Evolutionary conservation across 1,140 invertebrate genomes (phyloP).

Genomic region (Gryon sp.): DNA sequence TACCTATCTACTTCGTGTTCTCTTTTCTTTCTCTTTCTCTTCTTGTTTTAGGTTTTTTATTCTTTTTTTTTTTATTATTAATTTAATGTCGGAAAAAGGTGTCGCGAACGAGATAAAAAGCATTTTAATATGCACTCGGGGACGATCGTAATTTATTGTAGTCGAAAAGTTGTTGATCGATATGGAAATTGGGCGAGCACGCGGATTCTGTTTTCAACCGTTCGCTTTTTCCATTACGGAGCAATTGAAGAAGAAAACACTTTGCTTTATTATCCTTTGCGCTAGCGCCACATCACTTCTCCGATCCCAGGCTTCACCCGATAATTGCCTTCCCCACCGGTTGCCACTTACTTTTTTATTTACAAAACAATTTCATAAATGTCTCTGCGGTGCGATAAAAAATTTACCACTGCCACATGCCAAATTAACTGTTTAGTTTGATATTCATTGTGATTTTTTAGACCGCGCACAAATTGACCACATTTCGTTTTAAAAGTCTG

Average conservation of each 20-base stretch:
- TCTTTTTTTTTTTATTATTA: constrained; percentile 27
- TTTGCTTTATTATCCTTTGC: constrained; percentile 39
- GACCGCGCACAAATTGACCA: too few relatives aligned
- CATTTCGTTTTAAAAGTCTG: too few relatives aligned
- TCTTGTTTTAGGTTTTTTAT: background rate
- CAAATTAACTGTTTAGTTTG: constrained; percentile 7
- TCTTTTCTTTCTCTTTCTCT: constrained; percentile 1
- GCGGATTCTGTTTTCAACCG: background rate
- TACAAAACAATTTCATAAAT: constrained; percentile 36
- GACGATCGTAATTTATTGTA: constrained; percentile 5
- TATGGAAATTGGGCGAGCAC: constrained; percentile 14
- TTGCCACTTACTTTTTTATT: constrained; percentile 29
- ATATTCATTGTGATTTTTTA: background rate
- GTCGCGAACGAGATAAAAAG: constrained; percentile 15
- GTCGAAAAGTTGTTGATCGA: constrained; percentile 22
- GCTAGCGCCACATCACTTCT: constrained; percentile 34
- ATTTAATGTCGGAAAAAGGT: constrained; percentile 27
- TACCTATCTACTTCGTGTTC: constrained; percentile 5
- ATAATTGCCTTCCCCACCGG: constrained; percentile 36
- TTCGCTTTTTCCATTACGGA: constrained; percentile 27
- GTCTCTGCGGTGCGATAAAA: constrained; percentile 12
- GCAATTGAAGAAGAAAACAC: constrained; percentile 45
- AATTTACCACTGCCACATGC: constrained; percentile 5
- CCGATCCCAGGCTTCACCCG: constrained; percentile 10
- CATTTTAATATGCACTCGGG: constrained; percentile 12